Conservation (phyloP, 2,888 invertebrate genomes). For the Candidula unifasciata region DNA sequence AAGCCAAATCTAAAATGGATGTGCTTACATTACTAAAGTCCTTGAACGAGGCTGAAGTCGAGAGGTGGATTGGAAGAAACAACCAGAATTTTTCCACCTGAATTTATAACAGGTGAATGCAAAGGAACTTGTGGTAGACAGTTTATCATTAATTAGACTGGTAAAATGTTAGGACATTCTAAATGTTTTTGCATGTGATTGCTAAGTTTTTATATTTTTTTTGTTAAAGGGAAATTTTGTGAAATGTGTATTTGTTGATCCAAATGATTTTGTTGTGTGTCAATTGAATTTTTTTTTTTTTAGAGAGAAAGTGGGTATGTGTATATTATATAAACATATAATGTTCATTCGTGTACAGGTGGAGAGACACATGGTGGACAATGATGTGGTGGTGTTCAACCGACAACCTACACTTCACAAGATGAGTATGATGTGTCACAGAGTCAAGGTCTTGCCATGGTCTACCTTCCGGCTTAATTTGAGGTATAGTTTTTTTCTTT, state of each 20-base stretch:
- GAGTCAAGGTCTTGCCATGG: conserved; percentile 93
- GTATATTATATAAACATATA: too few species aligned
- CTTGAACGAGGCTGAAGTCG: too few species aligned
- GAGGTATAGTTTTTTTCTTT: conserved; percentile 78
- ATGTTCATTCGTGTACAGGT: conserved; percentile 80
- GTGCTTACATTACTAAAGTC: too few species aligned
- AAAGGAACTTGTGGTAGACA: too few species aligned
- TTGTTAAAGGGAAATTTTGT: background rate
- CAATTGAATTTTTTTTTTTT: background rate
- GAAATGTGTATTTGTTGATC: background rate
- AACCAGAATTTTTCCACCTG: too few species aligned
- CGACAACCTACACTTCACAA: conserved; percentile 99
- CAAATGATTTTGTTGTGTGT: background rate
- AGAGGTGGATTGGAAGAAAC: too few species aligned
- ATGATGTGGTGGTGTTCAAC: conserved; percentile 99
- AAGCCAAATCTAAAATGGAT: too few species aligned
- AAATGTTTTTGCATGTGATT: too few species aligned
- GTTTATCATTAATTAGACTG: too few species aligned
- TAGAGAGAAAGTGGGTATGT: too few species aligned
- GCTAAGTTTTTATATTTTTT: background rate
- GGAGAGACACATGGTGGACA: conserved; percentile 97
- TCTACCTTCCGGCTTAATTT: conserved; percentile 99
- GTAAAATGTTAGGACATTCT: too few species aligned
- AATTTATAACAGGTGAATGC: too few species aligned
- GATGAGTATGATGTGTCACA: conserved; percentile 99